A percentile compares a stretch with the other conserved stretches of the same genome.
These are phyloP conservation scores for Hycleus cichorii DNA, from an alignment of 1,140 invertebrate genomes.

Conservation along the genomic window DNA sequence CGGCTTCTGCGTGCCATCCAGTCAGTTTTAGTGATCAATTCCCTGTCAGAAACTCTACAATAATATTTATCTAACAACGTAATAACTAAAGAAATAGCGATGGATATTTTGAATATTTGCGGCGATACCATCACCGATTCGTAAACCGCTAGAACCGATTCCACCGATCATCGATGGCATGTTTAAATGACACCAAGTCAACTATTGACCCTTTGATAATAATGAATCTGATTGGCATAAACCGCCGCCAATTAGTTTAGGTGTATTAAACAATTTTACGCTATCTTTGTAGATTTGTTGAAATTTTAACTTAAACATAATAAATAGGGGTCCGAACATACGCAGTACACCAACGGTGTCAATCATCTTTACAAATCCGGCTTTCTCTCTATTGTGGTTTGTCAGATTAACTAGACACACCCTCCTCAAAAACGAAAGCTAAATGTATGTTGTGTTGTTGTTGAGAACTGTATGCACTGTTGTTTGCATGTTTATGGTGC, in stretches of 20 bases:
- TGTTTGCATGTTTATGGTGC: slow-evolving; percentile 16
- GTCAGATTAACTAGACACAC: slow-evolving; percentile 27
- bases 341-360: slow-evolving; percentile 18
- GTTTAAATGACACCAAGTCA: too few relatives aligned
- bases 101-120: too few relatives aligned
- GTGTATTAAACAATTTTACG: not conserved
- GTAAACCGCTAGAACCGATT: too few relatives aligned
- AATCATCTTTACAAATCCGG: slow-evolving; percentile 28
- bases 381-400: slow-evolving; percentile 26
- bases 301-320: too few relatives aligned
- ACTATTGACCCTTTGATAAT: too few relatives aligned
- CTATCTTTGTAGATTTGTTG: too few relatives aligned
- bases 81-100: not conserved
- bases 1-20: not conserved
- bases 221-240: too few relatives aligned
- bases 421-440: slow-evolving; percentile 11
- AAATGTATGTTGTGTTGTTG: too few relatives aligned
- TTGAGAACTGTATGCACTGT: slow-evolving; percentile 7
- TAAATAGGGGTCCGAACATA: not conserved
- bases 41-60: not conserved
- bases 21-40: too few relatives aligned
- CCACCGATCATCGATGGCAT: too few relatives aligned
- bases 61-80: not conserved
- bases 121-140: too few relatives aligned
- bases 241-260: too few relatives aligned